Evolutionary conservation across 2,888 invertebrate genomes (phyloP).

Genomic region (Papilio elwesi): DNA sequence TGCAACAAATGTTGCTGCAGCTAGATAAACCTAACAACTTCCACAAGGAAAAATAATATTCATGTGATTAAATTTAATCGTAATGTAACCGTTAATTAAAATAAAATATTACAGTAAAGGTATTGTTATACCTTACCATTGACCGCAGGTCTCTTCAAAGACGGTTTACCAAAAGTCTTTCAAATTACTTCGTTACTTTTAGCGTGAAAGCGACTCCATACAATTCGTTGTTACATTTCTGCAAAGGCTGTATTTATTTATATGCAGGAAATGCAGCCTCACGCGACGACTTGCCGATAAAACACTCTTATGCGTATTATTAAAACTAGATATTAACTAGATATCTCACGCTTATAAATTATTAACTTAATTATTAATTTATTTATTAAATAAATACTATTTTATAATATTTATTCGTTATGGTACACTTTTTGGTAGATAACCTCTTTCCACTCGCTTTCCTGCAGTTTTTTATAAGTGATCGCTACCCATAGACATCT

Average conservation of each 20-base stretch:
- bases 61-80: too few species aligned
- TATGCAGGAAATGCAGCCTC: slow-evolving; percentile 51
- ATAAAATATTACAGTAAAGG: too few species aligned
- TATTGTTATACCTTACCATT: not conserved
- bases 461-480: too few species aligned
- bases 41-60: too few species aligned
- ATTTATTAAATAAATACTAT: not conserved
- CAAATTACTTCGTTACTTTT: not conserved
- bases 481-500: too few species aligned
- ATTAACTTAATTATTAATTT: not conserved
- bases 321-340: slow-evolving; percentile 12
- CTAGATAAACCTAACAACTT: too few species aligned
- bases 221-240: slow-evolving; percentile 20
- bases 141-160: not conserved
- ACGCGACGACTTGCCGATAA: slow-evolving; percentile 41
- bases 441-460: too few species aligned
- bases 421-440: too few species aligned
- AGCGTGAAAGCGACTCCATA: slow-evolving; percentile 38
- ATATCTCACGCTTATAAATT: not conserved
- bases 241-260: slow-evolving; percentile 41
- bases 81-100: too few species aligned
- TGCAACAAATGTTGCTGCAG: too few species aligned
- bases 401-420: not conserved
- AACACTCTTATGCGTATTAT: slow-evolving; percentile 15
- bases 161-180: too few species aligned